Conservation (phyloP, 2,888 invertebrate species). For the Tachina grossa region DNA sequence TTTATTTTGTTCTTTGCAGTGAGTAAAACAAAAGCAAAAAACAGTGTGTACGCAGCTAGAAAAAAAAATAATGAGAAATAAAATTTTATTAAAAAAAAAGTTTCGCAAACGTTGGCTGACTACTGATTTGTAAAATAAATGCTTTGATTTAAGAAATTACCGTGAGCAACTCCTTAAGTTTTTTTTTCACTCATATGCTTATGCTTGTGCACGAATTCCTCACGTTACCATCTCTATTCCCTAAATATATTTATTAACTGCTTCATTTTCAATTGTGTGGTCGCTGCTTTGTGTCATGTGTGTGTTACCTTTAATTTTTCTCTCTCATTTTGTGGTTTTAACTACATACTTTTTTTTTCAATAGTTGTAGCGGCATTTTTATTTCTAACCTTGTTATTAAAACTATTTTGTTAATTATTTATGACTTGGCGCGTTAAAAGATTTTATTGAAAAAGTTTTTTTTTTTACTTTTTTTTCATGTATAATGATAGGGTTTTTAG, state of each 20-base stretch:
- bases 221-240: no score
- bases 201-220: no score
- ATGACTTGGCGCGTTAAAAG: conserved; percentile 52
- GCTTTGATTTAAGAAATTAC: no score
- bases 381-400: conserved; percentile 59
- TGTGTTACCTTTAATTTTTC: conserved; percentile 24
- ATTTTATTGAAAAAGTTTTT: conserved; percentile 46
- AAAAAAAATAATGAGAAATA: no score
- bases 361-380: conserved; percentile 46
- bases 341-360: background rate
- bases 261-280: conserved; percentile 60
- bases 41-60: no score
- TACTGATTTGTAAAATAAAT: no score
- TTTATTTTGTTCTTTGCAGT: no score
- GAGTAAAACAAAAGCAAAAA: no score
- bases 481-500: conserved; percentile 63
- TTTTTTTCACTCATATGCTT: no score
- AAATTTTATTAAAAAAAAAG: no score
- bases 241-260: conserved; percentile 20
- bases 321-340: conserved; percentile 39
- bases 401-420: conserved; percentile 52
- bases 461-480: conserved; percentile 21
- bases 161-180: no score
- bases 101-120: no score
- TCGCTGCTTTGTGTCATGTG: conserved; percentile 15